Evolutionary conservation across 2,888 invertebrate genomes (phyloP).

Genomic region (Clostera curtula): DNA sequence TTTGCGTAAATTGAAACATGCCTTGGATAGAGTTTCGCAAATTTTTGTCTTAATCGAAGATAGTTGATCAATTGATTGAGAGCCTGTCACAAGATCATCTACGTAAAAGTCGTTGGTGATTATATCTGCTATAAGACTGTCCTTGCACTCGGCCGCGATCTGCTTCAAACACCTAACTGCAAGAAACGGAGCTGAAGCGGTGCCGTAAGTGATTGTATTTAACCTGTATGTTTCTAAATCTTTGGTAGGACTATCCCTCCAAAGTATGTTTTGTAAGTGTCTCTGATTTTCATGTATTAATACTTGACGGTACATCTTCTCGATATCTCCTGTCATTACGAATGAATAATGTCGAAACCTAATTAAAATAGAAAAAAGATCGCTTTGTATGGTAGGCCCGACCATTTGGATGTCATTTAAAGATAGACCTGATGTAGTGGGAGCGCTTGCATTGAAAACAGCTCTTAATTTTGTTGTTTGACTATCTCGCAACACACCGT

Average conservation of each 20-base stretch:
- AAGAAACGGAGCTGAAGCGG: constrained; percentile 1
- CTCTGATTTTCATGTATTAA: constrained; percentile 3
- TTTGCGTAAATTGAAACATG: background rate
- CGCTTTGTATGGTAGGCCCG: constrained; percentile 4
- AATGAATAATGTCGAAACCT: constrained; percentile 3
- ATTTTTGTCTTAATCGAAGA: background rate
- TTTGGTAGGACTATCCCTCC: constrained; percentile 2
- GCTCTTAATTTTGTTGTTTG: background rate
- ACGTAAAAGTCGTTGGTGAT: background rate
- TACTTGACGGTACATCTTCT: constrained; percentile 2
- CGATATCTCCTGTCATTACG: constrained; percentile 3
- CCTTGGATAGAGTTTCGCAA: background rate
- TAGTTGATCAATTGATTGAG: background rate
- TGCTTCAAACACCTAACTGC: constrained; percentile 1
- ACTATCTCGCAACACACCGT: background rate
- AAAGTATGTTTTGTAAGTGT: constrained; percentile 3
- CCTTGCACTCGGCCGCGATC: background rate
- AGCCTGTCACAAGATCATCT: background rate
- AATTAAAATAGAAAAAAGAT: constrained; percentile 3
- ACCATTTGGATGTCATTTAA: constrained; percentile 1
- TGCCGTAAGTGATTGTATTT: constrained; percentile 1
- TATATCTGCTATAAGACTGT: background rate
- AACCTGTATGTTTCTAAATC: constrained; percentile 1
- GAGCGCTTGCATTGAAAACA: background rate
- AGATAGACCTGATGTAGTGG: background rate